Base-by-base conservation (phyloP, 1,140 invertebrate species). In the Colletes gigas region DNA sequence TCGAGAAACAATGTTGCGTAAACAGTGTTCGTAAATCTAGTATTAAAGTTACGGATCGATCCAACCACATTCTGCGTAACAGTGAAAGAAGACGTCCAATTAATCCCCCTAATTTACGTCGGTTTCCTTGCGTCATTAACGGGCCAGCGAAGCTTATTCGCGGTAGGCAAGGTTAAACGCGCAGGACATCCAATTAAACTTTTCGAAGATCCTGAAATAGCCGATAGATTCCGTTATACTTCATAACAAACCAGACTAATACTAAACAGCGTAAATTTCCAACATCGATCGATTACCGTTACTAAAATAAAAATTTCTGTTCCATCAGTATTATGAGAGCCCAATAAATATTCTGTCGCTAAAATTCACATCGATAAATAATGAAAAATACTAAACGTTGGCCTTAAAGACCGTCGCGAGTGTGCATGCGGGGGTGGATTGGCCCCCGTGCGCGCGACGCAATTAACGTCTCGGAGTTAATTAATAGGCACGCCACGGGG, bases 381-480 rank as follows among this genome's bases (percentile, higher is more conserved):
- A 2, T 30, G 0, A 30, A 30, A 30, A 30, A 30, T 30, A 30
- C 30, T n/a, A 30, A 30, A 30, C 30, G 30, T 30, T 30, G 30
- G 30, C 30, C 30, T 30, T 30, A 30, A 30, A 30, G 30, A 30
- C 30, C 54, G 47, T 55, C 68, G 41, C 44, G 67, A 47, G 50
- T 47, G 59, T 47, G 39, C 17, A 60, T 10, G 63, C 47, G 66
- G 54, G 72, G 72, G 70, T 70, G 66, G 82, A 82, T 63, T 14
- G 54, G 60, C 65, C 44, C 41, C 52, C 70, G 68, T 77, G 73
- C 80, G 76, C 68, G 69, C 83, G 84, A 87, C 78, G 84, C 88
- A 89, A 88, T 89, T 88, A 89, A 88, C 87, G 82, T 86, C 82
- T 87, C 78, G 66, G 55, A 72, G 82, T 87, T 87, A 86, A 87